Conservation (phyloP, 2,113 vertebrate genomes). For the Phylloscopus trochilus region DNA sequence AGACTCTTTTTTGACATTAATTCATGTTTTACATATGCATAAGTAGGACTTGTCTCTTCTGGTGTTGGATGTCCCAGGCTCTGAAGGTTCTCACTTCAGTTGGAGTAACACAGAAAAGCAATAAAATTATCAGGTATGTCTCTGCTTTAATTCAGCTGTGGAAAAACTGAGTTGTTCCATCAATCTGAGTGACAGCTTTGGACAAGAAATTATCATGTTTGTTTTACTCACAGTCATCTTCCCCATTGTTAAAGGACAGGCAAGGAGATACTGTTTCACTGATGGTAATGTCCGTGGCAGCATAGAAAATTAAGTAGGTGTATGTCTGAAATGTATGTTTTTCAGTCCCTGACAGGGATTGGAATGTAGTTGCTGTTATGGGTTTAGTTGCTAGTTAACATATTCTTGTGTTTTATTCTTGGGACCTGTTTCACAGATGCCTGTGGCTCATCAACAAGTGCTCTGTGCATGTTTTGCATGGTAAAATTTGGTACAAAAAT, state of each 20-base stretch:
- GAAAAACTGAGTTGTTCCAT: background rate
- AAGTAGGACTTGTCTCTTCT: background rate
- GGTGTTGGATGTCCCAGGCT: background rate
- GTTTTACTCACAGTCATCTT: slow-evolving; percentile 12
- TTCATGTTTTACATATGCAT: background rate
- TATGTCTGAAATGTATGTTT: slow-evolving; percentile 4
- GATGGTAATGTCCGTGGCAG: background rate
- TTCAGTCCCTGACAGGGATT: background rate
- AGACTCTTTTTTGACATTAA: background rate
- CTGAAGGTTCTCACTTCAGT: background rate
- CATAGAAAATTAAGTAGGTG: slow-evolving; percentile 15
- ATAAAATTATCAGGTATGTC: background rate
- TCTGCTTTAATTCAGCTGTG: background rate
- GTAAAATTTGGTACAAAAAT: background rate
- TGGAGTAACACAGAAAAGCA: background rate
- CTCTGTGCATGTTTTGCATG: background rate
- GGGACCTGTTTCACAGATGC: background rate
- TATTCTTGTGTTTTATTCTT: slow-evolving; percentile 1
- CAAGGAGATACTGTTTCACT: background rate
- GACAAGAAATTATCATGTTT: slow-evolving; percentile 35
- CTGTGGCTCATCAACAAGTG: background rate
- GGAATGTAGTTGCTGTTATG: background rate
- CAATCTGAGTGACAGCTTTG: slow-evolving; percentile 30
- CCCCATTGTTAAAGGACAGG: slow-evolving; percentile 25
- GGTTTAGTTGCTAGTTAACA: slow-evolving; percentile 9